phyloP scores from a whole-genome alignment of 1,140 invertebrate genomes.

The Limonius californicus region DNA sequence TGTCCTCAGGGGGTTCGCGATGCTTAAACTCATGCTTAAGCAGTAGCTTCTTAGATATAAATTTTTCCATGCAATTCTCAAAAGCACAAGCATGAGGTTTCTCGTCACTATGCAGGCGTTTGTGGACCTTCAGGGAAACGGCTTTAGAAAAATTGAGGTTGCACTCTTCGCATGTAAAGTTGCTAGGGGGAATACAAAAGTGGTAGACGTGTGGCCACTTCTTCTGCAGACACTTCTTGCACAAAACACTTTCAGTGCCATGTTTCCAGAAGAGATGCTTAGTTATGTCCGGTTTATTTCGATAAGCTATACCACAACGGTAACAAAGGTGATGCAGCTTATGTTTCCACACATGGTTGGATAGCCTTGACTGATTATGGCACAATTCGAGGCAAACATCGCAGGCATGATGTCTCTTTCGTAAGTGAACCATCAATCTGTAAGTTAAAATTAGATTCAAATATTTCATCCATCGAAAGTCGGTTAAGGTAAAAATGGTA shows the following conservation, averaged over 20 bases:
- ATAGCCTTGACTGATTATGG: conserved; percentile 70
- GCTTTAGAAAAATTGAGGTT: conserved; percentile 67
- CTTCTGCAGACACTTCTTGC: conserved; percentile 80
- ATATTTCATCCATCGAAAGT: no score
- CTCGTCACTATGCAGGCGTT: conserved; percentile 67
- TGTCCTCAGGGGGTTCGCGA: conserved; percentile 48
- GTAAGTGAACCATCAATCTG: conserved; percentile 75
- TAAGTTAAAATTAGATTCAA: not conserved
- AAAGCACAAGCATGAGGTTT: conserved; percentile 66
- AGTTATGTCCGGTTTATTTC: conserved; percentile 80
- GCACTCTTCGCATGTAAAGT: conserved; percentile 78
- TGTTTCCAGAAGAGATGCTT: conserved; percentile 90
- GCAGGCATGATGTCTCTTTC: conserved; percentile 77
- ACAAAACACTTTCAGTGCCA: conserved; percentile 79
- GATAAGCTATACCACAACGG: conserved; percentile 77
- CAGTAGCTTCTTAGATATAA: conserved; percentile 76
- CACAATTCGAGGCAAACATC: conserved; percentile 80
- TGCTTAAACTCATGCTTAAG: conserved; percentile 62
- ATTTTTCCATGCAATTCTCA: conserved; percentile 65
- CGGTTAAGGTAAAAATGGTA: no score
- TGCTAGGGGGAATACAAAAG: conserved; percentile 74
- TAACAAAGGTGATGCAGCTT: conserved; percentile 82
- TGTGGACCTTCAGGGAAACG: conserved; percentile 78
- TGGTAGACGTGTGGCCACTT: conserved; percentile 89
- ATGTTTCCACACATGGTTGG: conserved; percentile 84